Conservation (phyloP, 2,888 invertebrate species). For the Euspilapteryx auroguttella region DNA sequence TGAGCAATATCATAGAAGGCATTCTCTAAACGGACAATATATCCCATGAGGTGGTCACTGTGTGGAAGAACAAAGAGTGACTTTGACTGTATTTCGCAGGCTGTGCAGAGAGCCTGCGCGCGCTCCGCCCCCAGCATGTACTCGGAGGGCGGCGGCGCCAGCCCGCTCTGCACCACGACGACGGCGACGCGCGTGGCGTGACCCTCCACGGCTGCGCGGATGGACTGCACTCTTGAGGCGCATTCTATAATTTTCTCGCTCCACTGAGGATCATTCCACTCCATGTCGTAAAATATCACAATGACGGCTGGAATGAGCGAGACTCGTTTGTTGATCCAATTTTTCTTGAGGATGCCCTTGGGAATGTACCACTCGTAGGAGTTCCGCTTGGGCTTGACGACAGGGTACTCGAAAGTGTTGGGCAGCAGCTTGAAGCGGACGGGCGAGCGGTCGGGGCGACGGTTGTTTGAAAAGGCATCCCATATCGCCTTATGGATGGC, state of each 20-base stretch:
- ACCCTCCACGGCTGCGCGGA: constrained; percentile 74
- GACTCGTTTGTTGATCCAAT: constrained; percentile 94
- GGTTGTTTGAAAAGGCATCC: constrained; percentile 87
- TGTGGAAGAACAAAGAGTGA: constrained; percentile 90
- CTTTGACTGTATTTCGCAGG: constrained; percentile 91
- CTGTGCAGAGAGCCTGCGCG: constrained; percentile 85
- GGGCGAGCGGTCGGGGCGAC: constrained; percentile 78
- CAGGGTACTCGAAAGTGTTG: constrained; percentile 85
- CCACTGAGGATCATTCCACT: constrained; percentile 96
- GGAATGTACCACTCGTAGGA: constrained; percentile 96
- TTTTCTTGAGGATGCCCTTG: constrained; percentile 89
- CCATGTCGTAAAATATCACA: constrained; percentile 94
- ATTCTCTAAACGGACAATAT: constrained; percentile 80
- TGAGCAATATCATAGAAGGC: constrained; percentile 93
- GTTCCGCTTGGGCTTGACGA: constrained; percentile 81
- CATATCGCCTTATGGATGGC: constrained; percentile 88
- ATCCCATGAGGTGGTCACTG: constrained; percentile 82
- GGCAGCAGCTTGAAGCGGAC: constrained; percentile 82
- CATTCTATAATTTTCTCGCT: constrained; percentile 94
- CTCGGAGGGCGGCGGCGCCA: constrained; percentile 77
- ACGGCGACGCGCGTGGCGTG: constrained; percentile 79
- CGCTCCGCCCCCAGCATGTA: constrained; percentile 87
- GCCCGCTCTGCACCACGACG: constrained; percentile 86
- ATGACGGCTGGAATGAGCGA: constrained; percentile 89
- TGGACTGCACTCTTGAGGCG: constrained; percentile 82